Conservation (phyloP, 2,113 vertebrate species). For the Tupaia tana region DNA sequence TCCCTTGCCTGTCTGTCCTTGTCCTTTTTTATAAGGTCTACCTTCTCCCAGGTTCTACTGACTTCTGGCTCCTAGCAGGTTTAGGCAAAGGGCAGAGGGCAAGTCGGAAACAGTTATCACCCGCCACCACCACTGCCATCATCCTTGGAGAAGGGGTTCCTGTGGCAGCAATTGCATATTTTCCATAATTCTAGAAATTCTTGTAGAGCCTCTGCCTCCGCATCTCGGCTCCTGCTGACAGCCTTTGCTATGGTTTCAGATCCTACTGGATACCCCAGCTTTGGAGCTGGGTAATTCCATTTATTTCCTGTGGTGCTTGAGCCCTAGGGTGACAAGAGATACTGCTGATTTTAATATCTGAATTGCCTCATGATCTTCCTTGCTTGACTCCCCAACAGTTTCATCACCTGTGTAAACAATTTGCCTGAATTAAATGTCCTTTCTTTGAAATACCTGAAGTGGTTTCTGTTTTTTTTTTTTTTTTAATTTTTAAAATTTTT, state of each 20-base stretch:
- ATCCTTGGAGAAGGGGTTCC: background rate
- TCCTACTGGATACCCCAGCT: background rate
- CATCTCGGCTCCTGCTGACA: background rate
- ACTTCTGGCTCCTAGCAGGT: background rate
- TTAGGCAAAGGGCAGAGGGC: background rate
- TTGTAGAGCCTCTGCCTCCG: background rate
- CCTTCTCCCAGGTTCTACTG: background rate
- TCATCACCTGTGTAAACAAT: conserved; percentile 69
- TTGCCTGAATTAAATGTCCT: conserved; percentile 58
- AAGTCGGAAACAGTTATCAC: background rate
- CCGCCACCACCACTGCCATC: too few relatives aligned
- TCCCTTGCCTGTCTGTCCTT: background rate
- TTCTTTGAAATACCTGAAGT: conserved; percentile 38
- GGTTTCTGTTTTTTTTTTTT: conserved; percentile 42
- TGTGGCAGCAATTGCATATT: background rate
- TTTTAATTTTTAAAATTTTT: too few relatives aligned
- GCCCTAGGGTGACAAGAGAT: background rate
- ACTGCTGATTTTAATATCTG: conserved; percentile 33
- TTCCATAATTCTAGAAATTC: background rate
- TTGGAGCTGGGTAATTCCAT: background rate
- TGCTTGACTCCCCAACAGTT: conserved; percentile 23
- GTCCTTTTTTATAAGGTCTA: background rate
- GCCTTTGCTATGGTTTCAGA: background rate
- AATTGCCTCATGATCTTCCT: background rate
- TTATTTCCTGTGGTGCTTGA: background rate